phyloP scores from a whole-genome alignment of 2,888 invertebrate species.

The Elaeidobius kamerunicus region DNA sequence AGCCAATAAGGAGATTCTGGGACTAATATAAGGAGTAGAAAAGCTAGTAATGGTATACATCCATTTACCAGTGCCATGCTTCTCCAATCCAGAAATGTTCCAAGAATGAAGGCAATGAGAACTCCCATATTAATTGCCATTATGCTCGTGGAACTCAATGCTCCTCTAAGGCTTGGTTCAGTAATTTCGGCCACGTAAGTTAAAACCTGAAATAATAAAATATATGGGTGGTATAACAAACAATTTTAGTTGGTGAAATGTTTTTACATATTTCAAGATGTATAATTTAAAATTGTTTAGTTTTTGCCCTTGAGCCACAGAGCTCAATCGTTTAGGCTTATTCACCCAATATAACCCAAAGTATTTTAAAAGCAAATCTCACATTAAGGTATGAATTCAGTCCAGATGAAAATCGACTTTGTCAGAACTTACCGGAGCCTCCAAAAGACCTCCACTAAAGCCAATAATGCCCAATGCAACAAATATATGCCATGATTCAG shows the following conservation, averaged over 20 bases:
- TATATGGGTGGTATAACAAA: too few relatives aligned
- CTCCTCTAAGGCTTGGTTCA: constrained; percentile 72
- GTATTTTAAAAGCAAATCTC: too few relatives aligned
- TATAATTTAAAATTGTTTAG: too few relatives aligned
- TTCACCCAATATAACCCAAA: too few relatives aligned
- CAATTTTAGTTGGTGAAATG: too few relatives aligned
- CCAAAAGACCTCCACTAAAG: constrained; percentile 71
- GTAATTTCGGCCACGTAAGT: constrained; percentile 83
- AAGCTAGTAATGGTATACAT: constrained; percentile 60
- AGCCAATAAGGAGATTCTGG: constrained; percentile 83
- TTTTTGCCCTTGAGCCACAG: too few relatives aligned
- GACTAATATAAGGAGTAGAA: constrained; percentile 63
- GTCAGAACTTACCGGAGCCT: constrained; percentile 66
- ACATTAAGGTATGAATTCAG: too few relatives aligned
- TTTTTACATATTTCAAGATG: not conserved
- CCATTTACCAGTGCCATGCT: constrained; percentile 65
- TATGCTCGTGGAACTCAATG: constrained; percentile 69
- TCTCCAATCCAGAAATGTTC: constrained; percentile 67
- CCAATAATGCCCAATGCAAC: constrained; percentile 69
- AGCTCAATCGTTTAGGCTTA: too few relatives aligned
- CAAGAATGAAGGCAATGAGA: constrained; percentile 71
- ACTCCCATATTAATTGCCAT: constrained; percentile 72
- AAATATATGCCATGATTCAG: constrained; percentile 62
- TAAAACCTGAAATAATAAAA: constrained; percentile 60
- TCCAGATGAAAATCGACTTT: too few relatives aligned